phyloP scores from a whole-genome alignment of 2,113 vertebrate species.

The Hystrix cristata region DNA sequence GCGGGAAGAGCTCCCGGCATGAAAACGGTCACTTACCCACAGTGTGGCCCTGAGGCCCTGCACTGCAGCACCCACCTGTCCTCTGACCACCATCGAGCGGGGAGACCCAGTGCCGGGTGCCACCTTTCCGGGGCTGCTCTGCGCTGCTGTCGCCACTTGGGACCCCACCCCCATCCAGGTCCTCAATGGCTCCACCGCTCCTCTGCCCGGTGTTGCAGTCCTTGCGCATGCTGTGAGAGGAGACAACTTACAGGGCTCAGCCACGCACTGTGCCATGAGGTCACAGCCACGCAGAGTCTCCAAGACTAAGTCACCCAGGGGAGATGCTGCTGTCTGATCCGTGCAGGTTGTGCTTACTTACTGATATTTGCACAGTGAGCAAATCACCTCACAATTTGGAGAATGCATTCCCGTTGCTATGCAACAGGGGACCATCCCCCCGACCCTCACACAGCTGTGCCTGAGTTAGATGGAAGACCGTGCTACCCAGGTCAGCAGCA shows the following conservation, averaged over 20 bases:
- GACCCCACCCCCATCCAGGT: constrained; percentile 89
- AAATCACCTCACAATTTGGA: neutral
- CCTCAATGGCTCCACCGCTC: constrained; percentile 91
- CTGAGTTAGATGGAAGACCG: too few species aligned
- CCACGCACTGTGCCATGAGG: fast-evolving
- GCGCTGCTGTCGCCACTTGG: constrained; percentile 89
- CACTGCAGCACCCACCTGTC: constrained; percentile 76
- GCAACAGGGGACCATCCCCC: neutral
- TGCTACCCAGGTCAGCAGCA: neutral
- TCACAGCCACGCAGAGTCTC: neutral
- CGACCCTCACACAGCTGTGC: too few species aligned
- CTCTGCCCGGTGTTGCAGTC: constrained; percentile 94
- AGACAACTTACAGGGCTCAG: neutral
- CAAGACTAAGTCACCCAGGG: neutral
- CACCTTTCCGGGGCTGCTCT: constrained; percentile 90
- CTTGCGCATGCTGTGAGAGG: constrained; percentile 93
- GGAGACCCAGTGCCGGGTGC: constrained; percentile 85
- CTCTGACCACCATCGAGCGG: constrained; percentile 85
- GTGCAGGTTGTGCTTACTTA: too few species aligned
- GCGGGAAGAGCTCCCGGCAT: neutral
- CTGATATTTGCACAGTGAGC: neutral
- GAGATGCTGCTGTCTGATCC: neutral
- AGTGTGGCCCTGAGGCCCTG: neutral
- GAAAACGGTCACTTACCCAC: neutral
- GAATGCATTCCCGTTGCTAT: too few species aligned